Base-by-base conservation (phyloP, 2,797 vertebrate species). In the Aselliscus stoliczkanus region DNA sequence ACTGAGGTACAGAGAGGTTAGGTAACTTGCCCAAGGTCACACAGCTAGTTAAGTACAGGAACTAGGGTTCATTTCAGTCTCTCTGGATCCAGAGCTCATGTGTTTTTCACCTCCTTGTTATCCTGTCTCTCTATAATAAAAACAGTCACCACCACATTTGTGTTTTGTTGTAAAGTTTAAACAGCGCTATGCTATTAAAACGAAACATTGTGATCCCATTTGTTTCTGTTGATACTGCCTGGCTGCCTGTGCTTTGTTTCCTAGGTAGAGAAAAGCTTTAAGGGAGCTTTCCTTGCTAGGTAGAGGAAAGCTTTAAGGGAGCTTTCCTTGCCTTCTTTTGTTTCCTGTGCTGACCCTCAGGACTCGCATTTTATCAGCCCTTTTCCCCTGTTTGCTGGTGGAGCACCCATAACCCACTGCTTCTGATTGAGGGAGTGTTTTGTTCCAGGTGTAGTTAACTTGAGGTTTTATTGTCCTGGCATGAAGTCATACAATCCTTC, bases 401-500 rank as follows among this genome's bases (percentile, higher is more conserved):
- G 10, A 18, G 47, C 18, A 65, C 34, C 21, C 8, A 21, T 27
- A 50, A 54, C n/a, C n/a, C n/a, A n/a, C n/a, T n/a, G 37, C 70
- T 91, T 94, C 56, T 1, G 42, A 88, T 25, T 73, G 37, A 93
- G 60, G 60, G 60, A 62, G 44, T 27, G 58, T 94, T 96, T 93
- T 94, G 82, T 85, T 82, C 60, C 91, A 96, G 96, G 95, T 96
- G 23, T 82, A 14, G 67, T 96, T 92, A 44, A 88, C n/a, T 67
- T 20, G 21, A 86, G 20, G 65, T 13, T 90, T 96, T 73, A 73
- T 65, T 77, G 80, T 60, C 67, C n/a, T 65, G 25, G 56, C 23
- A 17, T 83, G 50, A 94, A 89, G 92, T 85, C 95, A 31, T 39
- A 47, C 39, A 42, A 29, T 31, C 42, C 58, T 62, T 96, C 27